Conservation (phyloP, 2,797 vertebrate species). For the Knipowitschia caucasica region DNA sequence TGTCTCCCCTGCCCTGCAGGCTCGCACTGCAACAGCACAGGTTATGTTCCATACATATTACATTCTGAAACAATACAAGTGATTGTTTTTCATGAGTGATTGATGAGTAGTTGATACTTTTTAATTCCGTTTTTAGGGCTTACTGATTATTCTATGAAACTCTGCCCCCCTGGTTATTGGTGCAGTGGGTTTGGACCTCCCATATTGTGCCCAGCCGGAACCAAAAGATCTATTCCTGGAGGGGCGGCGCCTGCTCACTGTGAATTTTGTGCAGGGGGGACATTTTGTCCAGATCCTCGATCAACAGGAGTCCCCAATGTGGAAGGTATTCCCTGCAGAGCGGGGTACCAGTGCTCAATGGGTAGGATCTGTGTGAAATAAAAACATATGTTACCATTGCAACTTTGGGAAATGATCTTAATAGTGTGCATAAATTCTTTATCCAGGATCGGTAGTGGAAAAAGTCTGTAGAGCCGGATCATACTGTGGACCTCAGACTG, state of each 20-base stretch:
- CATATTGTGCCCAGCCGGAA: constrained; percentile 84
- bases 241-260: constrained; percentile 79
- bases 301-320: constrained; percentile 75
- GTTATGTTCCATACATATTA: constrained; percentile 46
- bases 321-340: constrained; percentile 78
- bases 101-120: too few species aligned
- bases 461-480: constrained; percentile 80
- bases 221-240: constrained; percentile 77
- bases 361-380: constrained; percentile 60
- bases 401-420: not conserved
- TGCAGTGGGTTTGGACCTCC: constrained; percentile 81
- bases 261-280: constrained; percentile 78
- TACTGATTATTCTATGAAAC: constrained; percentile 69
- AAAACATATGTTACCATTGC: not conserved
- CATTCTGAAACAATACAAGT: not conserved
- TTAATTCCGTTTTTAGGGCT: constrained; percentile 68
- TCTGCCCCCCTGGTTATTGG: constrained; percentile 87
- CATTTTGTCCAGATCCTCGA: constrained; percentile 80
- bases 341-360: constrained; percentile 83
- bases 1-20: constrained; percentile 83
- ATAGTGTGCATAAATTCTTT: constrained; percentile 10
- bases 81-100: too few species aligned
- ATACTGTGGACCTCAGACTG: constrained; percentile 80
- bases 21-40: constrained; percentile 80
- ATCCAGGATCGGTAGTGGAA: constrained; percentile 82